Conservation (phyloP, 2,797 vertebrate genomes). For the Ispidina lecontei region DNA sequence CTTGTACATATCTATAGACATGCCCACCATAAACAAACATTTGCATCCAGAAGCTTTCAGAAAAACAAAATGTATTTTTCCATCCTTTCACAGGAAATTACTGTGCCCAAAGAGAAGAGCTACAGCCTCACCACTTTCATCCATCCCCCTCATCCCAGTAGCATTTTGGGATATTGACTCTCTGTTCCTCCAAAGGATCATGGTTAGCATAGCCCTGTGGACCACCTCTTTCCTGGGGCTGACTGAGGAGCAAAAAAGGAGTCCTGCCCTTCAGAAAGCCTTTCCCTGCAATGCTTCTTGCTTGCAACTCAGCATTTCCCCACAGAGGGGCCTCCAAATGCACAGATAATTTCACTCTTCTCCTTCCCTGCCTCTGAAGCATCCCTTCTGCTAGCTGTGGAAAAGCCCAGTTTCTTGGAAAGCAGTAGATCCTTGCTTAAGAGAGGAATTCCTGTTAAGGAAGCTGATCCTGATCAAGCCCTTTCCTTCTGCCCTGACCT, state of each 20-base stretch:
- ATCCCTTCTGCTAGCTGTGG: slow-evolving; percentile 19
- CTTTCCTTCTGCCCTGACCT: slow-evolving; percentile 32
- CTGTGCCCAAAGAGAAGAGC: neutral
- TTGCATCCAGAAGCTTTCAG: neutral
- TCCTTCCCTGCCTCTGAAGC: slow-evolving; percentile 2
- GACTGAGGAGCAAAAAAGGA: neutral
- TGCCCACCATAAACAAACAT: slow-evolving; percentile 58
- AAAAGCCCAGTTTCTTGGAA: slow-evolving; percentile 67
- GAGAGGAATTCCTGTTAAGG: slow-evolving; percentile 41
- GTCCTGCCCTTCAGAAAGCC: neutral
- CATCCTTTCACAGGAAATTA: neutral
- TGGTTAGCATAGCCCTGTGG: neutral
- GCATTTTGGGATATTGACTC: neutral
- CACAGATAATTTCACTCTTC: neutral
- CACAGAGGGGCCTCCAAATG: slow-evolving; percentile 61
- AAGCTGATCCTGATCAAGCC: slow-evolving; percentile 23
- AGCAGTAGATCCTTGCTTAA: slow-evolving; percentile 28
- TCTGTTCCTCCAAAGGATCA: neutral
- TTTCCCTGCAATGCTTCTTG: neutral
- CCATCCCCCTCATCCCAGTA: neutral
- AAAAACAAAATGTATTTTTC: slow-evolving; percentile 47
- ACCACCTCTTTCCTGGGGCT: neutral
- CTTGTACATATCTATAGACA: slow-evolving; percentile 48
- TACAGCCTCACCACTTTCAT: neutral
- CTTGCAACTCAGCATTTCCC: slow-evolving; percentile 56